Evolutionary conservation across 2,113 vertebrate species (phyloP).

Genomic region (Microcebus jonahi): DNA sequence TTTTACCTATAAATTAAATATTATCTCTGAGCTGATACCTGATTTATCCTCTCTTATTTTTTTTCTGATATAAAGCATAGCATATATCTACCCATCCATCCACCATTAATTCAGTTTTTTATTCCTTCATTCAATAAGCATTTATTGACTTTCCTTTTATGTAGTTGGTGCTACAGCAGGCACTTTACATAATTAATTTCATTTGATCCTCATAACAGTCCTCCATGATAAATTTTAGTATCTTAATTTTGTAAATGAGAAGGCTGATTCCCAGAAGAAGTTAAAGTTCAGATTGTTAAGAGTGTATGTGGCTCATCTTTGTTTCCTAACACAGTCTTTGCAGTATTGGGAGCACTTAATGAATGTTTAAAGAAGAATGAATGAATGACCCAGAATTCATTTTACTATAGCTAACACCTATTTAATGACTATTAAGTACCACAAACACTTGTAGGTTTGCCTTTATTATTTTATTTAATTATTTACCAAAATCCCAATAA

Average conservation of each 20-base stretch:
- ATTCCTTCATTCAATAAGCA: background rate
- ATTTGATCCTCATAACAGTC: background rate
- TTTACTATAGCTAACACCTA: background rate
- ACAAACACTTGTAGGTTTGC: background rate
- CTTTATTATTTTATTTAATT: background rate
- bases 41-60: background rate
- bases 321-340: background rate
- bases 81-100: background rate
- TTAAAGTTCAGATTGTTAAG: background rate
- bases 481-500: background rate
- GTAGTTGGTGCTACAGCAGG: background rate
- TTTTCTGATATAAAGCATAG: background rate
- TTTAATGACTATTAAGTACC: background rate
- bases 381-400: background rate
- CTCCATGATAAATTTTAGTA: slow-evolving; percentile 36
- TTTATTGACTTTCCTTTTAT: background rate
- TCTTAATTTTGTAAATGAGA: slow-evolving; percentile 3
- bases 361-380: background rate
- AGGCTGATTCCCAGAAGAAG: background rate
- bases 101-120: background rate
- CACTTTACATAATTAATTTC: slow-evolving; percentile 15
- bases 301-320: background rate
- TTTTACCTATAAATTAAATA: background rate
- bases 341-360: background rate
- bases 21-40: background rate